These are phyloP conservation scores for Gymnogyps californianus DNA, from an alignment of 2,113 vertebrate species.

Conservation along the genomic window DNA sequence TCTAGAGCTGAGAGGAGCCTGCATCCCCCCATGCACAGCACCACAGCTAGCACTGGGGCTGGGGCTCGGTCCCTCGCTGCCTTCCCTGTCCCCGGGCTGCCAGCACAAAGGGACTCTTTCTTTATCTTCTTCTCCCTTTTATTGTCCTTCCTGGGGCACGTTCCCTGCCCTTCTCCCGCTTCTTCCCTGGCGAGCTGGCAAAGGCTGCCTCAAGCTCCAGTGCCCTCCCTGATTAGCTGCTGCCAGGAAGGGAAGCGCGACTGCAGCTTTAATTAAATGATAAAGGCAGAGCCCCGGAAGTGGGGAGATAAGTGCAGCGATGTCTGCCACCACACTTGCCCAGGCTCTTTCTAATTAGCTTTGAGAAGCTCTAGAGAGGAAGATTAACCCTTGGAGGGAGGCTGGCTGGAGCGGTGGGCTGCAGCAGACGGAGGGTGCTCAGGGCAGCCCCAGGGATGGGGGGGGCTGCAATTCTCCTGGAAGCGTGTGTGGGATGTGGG, in stretches of 20 bases:
- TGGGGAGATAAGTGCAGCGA: constrained; percentile 46
- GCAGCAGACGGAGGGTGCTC: background rate
- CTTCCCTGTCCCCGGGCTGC: background rate
- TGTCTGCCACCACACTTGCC: constrained; percentile 46
- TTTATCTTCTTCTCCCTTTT: background rate
- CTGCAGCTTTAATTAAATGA: constrained; percentile 72
- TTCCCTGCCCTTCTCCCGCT: background rate
- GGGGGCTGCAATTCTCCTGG: background rate
- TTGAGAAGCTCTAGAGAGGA: background rate
- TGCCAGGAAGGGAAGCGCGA: constrained; percentile 36
- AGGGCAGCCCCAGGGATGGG: background rate
- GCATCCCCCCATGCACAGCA: rapidly evolving
- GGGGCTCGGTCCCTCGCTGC: background rate
- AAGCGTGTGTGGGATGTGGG: background rate
- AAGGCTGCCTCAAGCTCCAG: constrained; percentile 45
- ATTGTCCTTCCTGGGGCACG: background rate
- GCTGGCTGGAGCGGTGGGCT: background rate
- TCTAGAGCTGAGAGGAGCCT: background rate
- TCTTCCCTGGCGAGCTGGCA: background rate
- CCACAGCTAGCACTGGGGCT: background rate
- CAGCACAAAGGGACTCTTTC: background rate
- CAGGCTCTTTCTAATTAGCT: constrained; percentile 54
- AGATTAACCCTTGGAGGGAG: constrained; percentile 27
- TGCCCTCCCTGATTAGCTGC: constrained; percentile 61
- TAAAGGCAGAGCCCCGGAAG: constrained; percentile 68